Percentiles rank a stretch among this genome's conserved stretches.
Evolutionary conservation across 2,888 invertebrate species (phyloP).

Genomic region (Apotomis turbidana): DNA sequence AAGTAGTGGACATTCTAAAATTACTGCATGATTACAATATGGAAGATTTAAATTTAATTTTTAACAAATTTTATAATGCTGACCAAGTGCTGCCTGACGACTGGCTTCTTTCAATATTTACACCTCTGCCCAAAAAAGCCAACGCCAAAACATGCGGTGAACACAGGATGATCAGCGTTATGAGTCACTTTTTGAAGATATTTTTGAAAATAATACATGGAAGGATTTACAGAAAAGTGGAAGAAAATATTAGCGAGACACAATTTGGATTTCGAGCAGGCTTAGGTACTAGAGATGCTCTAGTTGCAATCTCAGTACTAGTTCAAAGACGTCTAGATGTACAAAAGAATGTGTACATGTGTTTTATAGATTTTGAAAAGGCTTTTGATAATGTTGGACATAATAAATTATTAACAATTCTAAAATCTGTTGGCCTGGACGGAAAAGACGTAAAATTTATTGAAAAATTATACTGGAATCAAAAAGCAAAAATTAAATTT

Average conservation of each 20-base stretch:
- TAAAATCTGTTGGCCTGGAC: background rate
- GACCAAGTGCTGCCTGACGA: too few species aligned
- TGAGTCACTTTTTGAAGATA: background rate
- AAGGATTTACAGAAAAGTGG: background rate
- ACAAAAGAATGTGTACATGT: background rate
- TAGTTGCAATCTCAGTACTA: too few species aligned
- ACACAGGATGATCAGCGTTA: background rate
- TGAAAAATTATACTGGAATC: background rate
- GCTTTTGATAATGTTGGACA: background rate
- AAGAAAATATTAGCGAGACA: background rate
- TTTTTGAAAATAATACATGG: slow-evolving; percentile 4
- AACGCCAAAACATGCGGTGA: background rate
- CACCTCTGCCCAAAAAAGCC: background rate
- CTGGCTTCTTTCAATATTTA: background rate
- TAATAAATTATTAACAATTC: background rate
- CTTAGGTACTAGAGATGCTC: too few species aligned
- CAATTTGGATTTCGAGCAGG: too few species aligned
- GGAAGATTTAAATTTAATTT: too few species aligned
- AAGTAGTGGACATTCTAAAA: too few species aligned
- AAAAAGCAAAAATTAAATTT: too few species aligned
- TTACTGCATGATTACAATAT: too few species aligned
- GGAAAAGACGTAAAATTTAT: background rate
- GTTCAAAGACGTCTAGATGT: background rate
- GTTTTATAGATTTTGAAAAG: background rate
- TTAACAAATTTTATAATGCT: too few species aligned